Conservation (phyloP, 1,140 invertebrate genomes). For the Ceratoteleas bidentatus region DNA sequence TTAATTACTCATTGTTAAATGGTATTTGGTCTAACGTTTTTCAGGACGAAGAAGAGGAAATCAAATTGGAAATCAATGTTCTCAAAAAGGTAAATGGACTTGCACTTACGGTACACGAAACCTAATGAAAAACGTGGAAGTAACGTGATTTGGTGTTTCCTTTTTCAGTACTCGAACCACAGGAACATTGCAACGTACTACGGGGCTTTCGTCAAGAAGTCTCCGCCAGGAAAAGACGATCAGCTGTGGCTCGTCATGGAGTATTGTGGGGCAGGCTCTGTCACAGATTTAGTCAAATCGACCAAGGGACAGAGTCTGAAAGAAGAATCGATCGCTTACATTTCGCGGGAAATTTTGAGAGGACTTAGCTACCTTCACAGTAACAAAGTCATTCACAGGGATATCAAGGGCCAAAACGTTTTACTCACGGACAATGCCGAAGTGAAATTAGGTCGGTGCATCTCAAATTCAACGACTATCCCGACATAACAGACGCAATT, state of each 20-base stretch:
- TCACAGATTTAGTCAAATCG: conserved; percentile 99
- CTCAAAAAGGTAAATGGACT: conserved; percentile 88
- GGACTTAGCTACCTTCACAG: conserved; percentile 98
- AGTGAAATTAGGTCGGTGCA: conserved; percentile 93
- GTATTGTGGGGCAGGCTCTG: conserved; percentile 99
- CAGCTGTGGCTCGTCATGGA: conserved; percentile 99
- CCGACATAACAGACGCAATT: background rate
- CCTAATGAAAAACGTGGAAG: background rate
- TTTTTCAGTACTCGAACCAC: conserved; percentile 96
- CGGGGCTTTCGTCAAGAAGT: conserved; percentile 99
- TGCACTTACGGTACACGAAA: background rate
- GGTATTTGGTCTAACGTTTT: conserved; percentile 62
- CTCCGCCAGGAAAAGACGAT: conserved; percentile 99
- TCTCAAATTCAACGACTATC: background rate
- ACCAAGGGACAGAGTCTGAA: conserved; percentile 98
- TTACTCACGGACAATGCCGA: conserved; percentile 99
- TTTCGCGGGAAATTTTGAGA: conserved; percentile 97
- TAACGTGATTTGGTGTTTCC: background rate
- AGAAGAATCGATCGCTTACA: conserved; percentile 99
- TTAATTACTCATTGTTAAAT: background rate
- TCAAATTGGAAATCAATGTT: conserved; percentile 99
- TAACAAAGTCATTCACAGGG: conserved; percentile 99
- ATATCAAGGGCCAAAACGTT: conserved; percentile 99
- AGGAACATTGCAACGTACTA: conserved; percentile 99
- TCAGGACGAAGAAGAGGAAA: conserved; percentile 99